Base-by-base conservation (phyloP, 2,888 invertebrate species). In the Crossocerus cetratus region DNA sequence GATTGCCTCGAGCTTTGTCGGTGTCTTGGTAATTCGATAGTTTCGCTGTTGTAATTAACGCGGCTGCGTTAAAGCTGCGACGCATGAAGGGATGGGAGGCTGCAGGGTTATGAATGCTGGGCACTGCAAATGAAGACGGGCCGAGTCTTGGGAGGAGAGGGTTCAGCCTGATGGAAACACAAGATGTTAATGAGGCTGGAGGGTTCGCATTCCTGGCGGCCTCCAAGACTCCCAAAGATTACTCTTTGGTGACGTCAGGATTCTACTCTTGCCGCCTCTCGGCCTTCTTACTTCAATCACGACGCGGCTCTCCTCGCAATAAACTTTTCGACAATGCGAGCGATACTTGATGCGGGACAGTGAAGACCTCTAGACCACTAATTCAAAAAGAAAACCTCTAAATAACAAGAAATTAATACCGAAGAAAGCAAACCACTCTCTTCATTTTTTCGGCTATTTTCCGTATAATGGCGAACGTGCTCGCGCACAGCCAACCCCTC, bases 131-230 rank as follows among this genome's bases (percentile, higher is more conserved):
- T 84, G 84, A 86, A 86, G 86, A 86, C 82, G 84, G 83, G 83
- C 84, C 77, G 73, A 74, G 59, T 32, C 59, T 58, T 44, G 53
- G 54, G 54, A 77, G 74, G 79, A 79, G 78, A 81, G 81, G 83
- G 84, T 80, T 80, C 77, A 78, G 84, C 80, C 85, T 84, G 85
- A 86, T 83, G 85, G 84, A 86, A 87, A 85, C 85, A 88, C 85
- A 87, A 89, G 90, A 90, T 88, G 90, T 90, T 90, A 90, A 90
- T 90, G 90, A 90, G 90, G 86, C 85, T 84, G 87, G 84, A 90
- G 89, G 88, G 86, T 90, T 90, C 82, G 88, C 86, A 90, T 90
- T 90, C 90, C 86, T 89, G 74, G 86, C 85, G 86, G 86, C 84
- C 85, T 84, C 83, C 85, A 85, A 89, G 87, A 89, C 88, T 86